Evolutionary conservation across 2,113 vertebrate genomes (phyloP), one percentile per base, ranked within the genome.

Genomic region (Pluvianellus socialis): DNA sequence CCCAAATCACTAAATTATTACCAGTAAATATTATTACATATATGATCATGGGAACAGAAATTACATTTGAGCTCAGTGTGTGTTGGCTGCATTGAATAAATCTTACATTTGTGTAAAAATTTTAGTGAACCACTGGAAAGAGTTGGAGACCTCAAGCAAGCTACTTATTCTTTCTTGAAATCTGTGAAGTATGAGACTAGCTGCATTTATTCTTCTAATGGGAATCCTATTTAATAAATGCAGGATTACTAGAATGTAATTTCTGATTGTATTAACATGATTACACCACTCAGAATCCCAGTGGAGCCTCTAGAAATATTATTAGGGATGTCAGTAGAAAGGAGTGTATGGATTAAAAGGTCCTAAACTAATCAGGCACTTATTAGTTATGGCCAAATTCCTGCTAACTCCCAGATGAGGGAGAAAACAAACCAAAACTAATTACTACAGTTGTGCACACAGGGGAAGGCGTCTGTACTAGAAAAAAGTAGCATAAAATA

Each of bases 241-340:
- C 22, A 8, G 27, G 85, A 95, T 95, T 97, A 95, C 40, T 94
- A 75, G 82, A 89, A 96, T 96, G 71, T 79, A 88, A 93, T 96
- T 94, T 94, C 44, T 92, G 96, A 89, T 95, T 70, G 35, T 89
- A 95, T 93, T 96, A 97, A 93, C 84, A 63, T 87, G 82, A 95
- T 96, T 97, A 96, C 32, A 90, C 55, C 18, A 66, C 71, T 88
- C 65, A 94, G 35, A 89, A 95, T 96, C 92, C 94, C 95, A n/a
- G 66, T 35, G 59, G 93, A 91, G 22, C 28, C 75, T 86, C 89
- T 45, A 58, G 79, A 81, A 93, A 93, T 96, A 83, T 88, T 96
- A 91, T 90, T 95, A 91, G 20, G 45, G 38, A 74, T 96, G 92
- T 79, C 73, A 75, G 82, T 92, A 93, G 53, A 95, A 91, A 62